Evolutionary conservation across 2,797 vertebrate species (phyloP), one percentile per base, ranked within the genome.

Genomic region (Gobionotothen gibberifrons): DNA sequence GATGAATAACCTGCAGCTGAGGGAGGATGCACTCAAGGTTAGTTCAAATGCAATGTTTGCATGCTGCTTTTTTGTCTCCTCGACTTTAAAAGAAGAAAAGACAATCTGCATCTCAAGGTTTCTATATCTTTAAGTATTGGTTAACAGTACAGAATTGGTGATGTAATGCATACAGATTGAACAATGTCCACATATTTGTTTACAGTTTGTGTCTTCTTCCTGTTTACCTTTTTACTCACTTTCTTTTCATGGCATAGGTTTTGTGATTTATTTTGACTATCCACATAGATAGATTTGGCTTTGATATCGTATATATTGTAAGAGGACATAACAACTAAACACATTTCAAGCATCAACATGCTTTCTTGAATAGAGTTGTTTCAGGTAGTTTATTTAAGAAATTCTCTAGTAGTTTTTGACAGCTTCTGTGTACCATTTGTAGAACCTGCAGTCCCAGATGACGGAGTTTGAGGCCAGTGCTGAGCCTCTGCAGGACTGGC

Each of bases 391-490:
- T 36, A 3, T 5, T 43, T 40, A 1, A 49, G 9, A 29, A 12
- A 7, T 13, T 53, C 46, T 67, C 4, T 17, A 16, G 16, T 46
- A 62, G 12, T 32, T 29, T 54, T 62, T 68, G 22, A 79, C 51
- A 5, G 39, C 29, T 40, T 47, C 29, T 58, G 13, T 42, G n/a
- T 73, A 19, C 5, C 36, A 52, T 77, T 74, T 64, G 6, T 70
- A 99, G 98, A 97, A 91, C 82, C 91, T 99, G 72, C 96, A 97
- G 92, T 90, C 95, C 72, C 97, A 98, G 88, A 99, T 99, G 97
- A 96, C 95, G 61, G 97, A 97, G 82, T 98, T 99, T 0, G 98
- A 99, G 93, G 91, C 94, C 22, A 96, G 95, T 36, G 95, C 96
- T n/a, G 96, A 97, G 69, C 98, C 98, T 36, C 90, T 99, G 42